A percentile compares a stretch with the other conserved stretches of the same genome.
Conservation (phyloP, 2,113 vertebrate species). For the Tachycineta bicolor region DNA sequence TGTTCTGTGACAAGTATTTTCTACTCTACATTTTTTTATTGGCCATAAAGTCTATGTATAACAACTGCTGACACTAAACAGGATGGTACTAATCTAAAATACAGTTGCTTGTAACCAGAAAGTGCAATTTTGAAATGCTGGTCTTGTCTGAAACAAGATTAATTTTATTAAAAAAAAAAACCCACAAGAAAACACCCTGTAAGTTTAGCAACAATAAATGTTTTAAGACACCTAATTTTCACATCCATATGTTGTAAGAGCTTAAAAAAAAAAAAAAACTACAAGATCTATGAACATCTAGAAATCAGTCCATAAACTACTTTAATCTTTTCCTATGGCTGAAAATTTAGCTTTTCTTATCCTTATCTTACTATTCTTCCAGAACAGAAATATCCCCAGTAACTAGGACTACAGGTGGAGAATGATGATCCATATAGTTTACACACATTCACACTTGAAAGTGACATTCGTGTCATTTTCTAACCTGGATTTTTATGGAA, state of each 20-base stretch:
- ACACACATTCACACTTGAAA: not conserved
- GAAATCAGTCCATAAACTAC: not conserved
- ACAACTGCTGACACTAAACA: not conserved
- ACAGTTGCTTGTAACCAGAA: not conserved
- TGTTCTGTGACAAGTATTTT: not conserved
- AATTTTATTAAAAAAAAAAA: not conserved
- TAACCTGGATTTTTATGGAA: not conserved
- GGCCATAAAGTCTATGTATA: not conserved
- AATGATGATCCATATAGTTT: not conserved
- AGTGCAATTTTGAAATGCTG: not conserved
- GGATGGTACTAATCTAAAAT: not conserved
- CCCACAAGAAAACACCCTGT: fast-evolving
- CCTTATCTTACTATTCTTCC: not conserved
- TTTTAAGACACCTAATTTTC: not conserved
- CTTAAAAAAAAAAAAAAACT: not conserved
- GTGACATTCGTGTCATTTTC: not conserved
- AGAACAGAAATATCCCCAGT: not conserved
- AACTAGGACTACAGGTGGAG: not conserved
- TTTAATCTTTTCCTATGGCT: not conserved
- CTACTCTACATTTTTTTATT: not conserved
- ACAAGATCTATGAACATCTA: not conserved
- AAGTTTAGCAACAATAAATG: not conserved
- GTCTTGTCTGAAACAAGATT: not conserved
- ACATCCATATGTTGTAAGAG: fast-evolving
- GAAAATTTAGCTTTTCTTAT: not conserved